Evolutionary conservation across 2,888 invertebrate genomes (phyloP), one percentile per base, ranked within the genome.

Genomic region (Hemistola chrysoprasaria): DNA sequence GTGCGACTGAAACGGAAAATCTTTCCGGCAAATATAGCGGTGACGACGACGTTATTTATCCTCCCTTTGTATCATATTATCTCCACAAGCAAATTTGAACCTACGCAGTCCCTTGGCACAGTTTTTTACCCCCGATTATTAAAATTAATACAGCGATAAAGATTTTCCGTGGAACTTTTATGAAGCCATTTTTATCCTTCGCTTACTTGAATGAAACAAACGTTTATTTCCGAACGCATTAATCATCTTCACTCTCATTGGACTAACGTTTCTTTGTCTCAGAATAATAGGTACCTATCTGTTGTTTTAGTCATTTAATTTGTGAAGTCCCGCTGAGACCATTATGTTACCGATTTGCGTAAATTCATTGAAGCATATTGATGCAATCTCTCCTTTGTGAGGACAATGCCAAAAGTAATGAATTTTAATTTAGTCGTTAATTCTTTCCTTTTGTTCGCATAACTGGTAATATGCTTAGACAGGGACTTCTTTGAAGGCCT

Each of bases 1-100:
- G 77, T 78, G 78, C 72, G 81, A 83, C 79, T 78, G 67, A 67
- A 73, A 73, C 72, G 75, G 76, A 71, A 82, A 83, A 83, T 82
- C 79, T 78, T 82, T 78, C 71, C 71, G 68, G 77, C 75, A 79
- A 85, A 84, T 78, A 81, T 69, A 72, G 62, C 72, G 64, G 62
- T 60, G 63, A 69, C 67, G 73, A 69, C 60, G 64, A 51, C 52
- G 59, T 66, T 72, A 71, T 76, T 73, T 72, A 66, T 67, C 65
- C 65, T 65, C 47, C 62, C 56, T 61, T 66, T 55, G 55, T 62
- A 59, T 47, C 31, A 56, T 37, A 11, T n/a, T n/a, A 41, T 47
- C 39, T 41, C 30, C 32, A 22, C 43, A 29, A 36, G 37, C 32
- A 37, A 42, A 42, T 29, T 38, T 38, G 29, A 33, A 53, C 49